Evolutionary conservation across 2,797 vertebrate species (phyloP).

Genomic region (Sebastes cheni): DNA sequence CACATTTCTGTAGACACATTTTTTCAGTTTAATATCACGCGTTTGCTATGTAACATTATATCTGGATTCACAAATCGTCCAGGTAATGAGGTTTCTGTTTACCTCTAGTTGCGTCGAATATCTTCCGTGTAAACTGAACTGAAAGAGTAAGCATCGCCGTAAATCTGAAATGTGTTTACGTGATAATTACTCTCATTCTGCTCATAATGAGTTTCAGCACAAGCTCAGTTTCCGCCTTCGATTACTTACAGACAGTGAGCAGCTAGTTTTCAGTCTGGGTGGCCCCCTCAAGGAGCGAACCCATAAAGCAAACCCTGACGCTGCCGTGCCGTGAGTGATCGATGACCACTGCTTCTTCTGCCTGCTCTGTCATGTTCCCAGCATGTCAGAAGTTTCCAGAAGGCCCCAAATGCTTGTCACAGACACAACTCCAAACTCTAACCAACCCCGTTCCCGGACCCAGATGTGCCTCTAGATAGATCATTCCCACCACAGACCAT

Average conservation of each 20-base stretch:
- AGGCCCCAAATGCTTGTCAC: conserved; percentile 28
- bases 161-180: conserved; percentile 36
- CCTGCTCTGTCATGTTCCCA: conserved; percentile 26
- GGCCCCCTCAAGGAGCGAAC: conserved; percentile 12
- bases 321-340: conserved; percentile 11
- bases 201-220: conserved; percentile 35
- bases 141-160: background rate
- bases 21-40: background rate
- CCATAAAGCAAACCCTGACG: conserved; percentile 14
- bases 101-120: background rate
- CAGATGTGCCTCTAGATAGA: conserved; percentile 53
- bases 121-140: background rate
- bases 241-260: conserved; percentile 23
- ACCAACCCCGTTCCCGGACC: conserved; percentile 32
- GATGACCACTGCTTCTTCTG: conserved; percentile 25
- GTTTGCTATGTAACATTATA: background rate
- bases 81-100: background rate
- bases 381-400: conserved; percentile 43
- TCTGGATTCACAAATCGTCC: background rate
- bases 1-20: background rate
- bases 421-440: conserved; percentile 34
- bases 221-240: conserved; percentile 14
- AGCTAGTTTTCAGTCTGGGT: conserved; percentile 34
- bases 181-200: conserved; percentile 47
- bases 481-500: conserved; percentile 53